These are phyloP conservation scores for Desoria tigrina DNA, from an alignment of 2,888 invertebrate species.

Conservation along the genomic window DNA sequence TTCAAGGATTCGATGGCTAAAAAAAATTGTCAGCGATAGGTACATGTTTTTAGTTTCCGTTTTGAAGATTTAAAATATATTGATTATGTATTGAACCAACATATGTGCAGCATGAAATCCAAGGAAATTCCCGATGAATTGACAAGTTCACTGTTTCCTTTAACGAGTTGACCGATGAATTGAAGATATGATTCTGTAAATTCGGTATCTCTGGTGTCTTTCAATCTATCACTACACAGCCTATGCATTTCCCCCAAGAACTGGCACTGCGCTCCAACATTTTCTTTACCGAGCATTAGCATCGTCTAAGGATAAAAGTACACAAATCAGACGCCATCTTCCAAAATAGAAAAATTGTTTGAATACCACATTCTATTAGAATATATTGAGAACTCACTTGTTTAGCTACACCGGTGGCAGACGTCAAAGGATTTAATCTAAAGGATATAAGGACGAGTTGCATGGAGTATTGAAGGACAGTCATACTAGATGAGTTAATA, in stretches of 20 bases:
- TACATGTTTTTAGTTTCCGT: conserved; percentile 3
- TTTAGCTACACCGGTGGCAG: conserved; percentile 44
- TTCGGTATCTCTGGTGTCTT: conserved; percentile 46
- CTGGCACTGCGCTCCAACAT: conserved; percentile 45
- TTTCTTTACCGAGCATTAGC: conserved; percentile 51
- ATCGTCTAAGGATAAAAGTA: conserved; percentile 41
- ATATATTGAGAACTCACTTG: conserved; percentile 35
- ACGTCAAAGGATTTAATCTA: conserved; percentile 43
- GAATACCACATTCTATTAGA: conserved; percentile 9
- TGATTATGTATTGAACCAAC: conserved; percentile 28
- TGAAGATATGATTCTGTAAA: conserved; percentile 51
- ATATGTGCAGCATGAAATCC: conserved; percentile 41
- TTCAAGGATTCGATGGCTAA: conserved; percentile 42
- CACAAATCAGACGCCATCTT: not conserved
- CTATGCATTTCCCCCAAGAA: conserved; percentile 48
- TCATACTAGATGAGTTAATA: conserved; percentile 45
- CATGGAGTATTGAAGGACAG: conserved; percentile 48
- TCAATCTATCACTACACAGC: conserved; percentile 40
- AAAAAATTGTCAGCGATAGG: conserved; percentile 1
- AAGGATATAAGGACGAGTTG: conserved; percentile 50
- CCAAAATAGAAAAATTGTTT: not conserved
- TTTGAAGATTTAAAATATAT: conserved; percentile 1
- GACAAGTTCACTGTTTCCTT: conserved; percentile 37
- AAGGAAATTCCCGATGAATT: conserved; percentile 44
- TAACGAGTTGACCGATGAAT: conserved; percentile 46